Percentiles rank a stretch among this genome's conserved stretches.
Conservation (phyloP, 1,140 invertebrate species). For the Drosophila equinoxialis region DNA sequence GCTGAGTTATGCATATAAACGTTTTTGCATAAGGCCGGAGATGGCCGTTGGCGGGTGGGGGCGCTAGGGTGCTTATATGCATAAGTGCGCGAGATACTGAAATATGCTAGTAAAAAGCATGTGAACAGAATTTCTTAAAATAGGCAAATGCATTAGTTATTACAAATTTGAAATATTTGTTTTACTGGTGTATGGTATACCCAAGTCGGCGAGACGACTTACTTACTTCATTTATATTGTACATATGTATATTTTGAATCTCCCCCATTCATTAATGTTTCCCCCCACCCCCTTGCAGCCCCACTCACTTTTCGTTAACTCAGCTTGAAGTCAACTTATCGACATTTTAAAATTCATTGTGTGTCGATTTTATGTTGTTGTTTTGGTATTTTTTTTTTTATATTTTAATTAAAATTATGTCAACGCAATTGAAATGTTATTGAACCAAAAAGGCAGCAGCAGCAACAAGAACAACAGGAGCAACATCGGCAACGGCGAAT, state of each 20-base stretch:
- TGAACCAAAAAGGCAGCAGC: slow-evolving; percentile 55
- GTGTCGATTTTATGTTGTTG: slow-evolving; percentile 40
- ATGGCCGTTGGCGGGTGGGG: too few relatives aligned
- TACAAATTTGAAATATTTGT: too few relatives aligned
- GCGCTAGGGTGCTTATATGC: too few relatives aligned
- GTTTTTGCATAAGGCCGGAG: too few relatives aligned
- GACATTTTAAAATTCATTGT: slow-evolving; percentile 69
- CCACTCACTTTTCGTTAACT: slow-evolving; percentile 37
- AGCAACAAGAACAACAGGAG: slow-evolving; percentile 35
- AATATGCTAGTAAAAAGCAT: too few relatives aligned
- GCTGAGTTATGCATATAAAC: too few relatives aligned
- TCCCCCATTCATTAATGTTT: not conserved
- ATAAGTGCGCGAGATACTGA: too few relatives aligned
- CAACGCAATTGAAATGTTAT: slow-evolving; percentile 79
- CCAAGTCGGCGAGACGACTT: too few relatives aligned
- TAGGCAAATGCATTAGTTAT: too few relatives aligned
- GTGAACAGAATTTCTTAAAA: too few relatives aligned
- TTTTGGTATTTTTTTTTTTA: slow-evolving; percentile 50
- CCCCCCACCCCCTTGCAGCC: not conserved
- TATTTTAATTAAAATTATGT: slow-evolving; percentile 80
- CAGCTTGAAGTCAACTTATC: slow-evolving; percentile 37
- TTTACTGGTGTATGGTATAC: too few relatives aligned
- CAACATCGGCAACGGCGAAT: slow-evolving; percentile 21
- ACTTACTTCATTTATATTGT: slow-evolving; percentile 2
- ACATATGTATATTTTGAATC: slow-evolving; percentile 5